Evolutionary conservation across 2,888 invertebrate species (phyloP).

Genomic region (Caenorhabditis parvicauda): DNA sequence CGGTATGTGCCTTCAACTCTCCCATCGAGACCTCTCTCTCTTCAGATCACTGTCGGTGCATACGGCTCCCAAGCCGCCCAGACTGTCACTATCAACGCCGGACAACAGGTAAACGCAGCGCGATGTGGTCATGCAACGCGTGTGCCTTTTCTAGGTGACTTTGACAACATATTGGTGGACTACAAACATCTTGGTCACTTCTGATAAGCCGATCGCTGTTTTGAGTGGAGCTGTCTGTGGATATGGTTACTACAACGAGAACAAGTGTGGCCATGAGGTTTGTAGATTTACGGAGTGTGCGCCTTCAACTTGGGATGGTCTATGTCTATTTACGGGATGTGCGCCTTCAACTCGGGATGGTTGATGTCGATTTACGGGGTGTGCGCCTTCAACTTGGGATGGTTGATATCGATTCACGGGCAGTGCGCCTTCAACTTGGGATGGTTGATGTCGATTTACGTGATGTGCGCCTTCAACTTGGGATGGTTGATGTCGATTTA

Average conservation of each 20-base stretch:
- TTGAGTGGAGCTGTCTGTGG: constrained; percentile 19
- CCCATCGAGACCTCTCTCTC: no score
- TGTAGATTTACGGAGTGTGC: not conserved
- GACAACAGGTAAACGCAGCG: not conserved
- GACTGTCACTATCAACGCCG: not conserved
- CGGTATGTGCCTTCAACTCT: no score
- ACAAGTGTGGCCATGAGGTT: constrained; percentile 17
- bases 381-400: no score
- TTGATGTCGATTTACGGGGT: no score
- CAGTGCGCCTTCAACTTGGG: no score
- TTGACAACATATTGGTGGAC: constrained; percentile 1
- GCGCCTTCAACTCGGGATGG: no score
- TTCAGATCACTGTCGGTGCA: not conserved
- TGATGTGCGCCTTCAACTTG: no score
- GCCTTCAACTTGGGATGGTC: no score
- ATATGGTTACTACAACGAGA: constrained; percentile 10
- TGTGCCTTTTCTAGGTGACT: not conserved
- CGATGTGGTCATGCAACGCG: not conserved
- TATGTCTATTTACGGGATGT: no score
- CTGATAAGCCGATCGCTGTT: constrained; percentile 10
- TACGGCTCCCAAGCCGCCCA: not conserved
- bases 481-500: no score
- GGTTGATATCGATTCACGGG: no score
- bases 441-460: no score
- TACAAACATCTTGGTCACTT: not conserved